These are phyloP conservation scores for Drosophila novamexicana DNA, from an alignment of 1,140 invertebrate genomes.

Conservation along the genomic window DNA sequence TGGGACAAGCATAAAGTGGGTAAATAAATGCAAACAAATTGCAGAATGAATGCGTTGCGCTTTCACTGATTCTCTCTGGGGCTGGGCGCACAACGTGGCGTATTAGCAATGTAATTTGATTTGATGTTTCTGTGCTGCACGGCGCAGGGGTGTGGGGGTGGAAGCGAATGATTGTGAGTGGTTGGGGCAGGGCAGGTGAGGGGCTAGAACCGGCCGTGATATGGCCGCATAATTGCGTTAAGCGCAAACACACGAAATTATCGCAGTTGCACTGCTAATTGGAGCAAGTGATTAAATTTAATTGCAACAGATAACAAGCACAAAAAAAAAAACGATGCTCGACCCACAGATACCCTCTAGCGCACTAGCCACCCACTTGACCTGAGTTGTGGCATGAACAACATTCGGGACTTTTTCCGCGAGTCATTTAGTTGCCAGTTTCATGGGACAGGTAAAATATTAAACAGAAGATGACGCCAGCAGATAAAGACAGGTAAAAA, in stretches of 20 bases:
- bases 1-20: constrained; percentile 59
- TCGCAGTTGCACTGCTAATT: constrained; percentile 77
- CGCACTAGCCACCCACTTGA: background rate
- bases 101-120: constrained; percentile 82
- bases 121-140: constrained; percentile 68
- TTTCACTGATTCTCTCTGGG: constrained; percentile 4
- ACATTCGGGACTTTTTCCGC: constrained; percentile 3
- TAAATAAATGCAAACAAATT: constrained; percentile 76
- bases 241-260: constrained; percentile 61
- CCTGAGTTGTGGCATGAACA: background rate
- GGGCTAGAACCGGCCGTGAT: constrained; percentile 28
- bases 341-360: constrained; percentile 12
- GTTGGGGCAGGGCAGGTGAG: background rate
- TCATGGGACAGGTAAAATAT: constrained; percentile 13
- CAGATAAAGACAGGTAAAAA: background rate
- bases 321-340: constrained; percentile 4
- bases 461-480: constrained; percentile 27
- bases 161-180: background rate
- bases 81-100: constrained; percentile 61
- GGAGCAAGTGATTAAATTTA: constrained; percentile 77
- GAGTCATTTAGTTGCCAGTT: constrained; percentile 29
- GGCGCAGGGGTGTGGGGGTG: background rate
- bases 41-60: constrained; percentile 39
- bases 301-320: constrained; percentile 72
- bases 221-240: constrained; percentile 67